These are phyloP conservation scores for Zaprionus davidi DNA, from an alignment of 1,140 invertebrate species.

Conservation along the genomic window DNA sequence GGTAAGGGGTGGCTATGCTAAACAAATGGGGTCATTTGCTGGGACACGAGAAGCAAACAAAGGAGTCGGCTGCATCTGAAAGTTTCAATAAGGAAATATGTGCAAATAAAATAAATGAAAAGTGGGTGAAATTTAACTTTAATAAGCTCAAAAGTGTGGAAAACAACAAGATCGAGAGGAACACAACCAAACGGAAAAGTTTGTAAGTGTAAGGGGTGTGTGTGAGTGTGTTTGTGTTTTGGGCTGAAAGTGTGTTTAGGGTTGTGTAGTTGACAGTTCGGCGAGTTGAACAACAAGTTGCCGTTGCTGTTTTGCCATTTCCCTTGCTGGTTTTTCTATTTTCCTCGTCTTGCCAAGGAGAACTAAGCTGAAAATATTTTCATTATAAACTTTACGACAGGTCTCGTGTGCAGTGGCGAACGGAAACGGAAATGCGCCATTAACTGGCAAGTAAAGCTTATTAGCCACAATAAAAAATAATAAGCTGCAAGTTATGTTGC, in stretches of 20 bases:
- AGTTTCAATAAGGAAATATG: conserved; percentile 75
- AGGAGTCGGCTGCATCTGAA: conserved; percentile 42
- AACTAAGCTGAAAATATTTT: conserved; percentile 77
- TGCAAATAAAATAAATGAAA: conserved; percentile 73
- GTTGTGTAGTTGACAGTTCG: conserved; percentile 52
- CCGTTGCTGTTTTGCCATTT: conserved; percentile 30
- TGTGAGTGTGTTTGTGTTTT: conserved; percentile 9
- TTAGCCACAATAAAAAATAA: conserved; percentile 81
- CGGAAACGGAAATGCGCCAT: conserved; percentile 78
- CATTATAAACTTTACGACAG: conserved; percentile 81
- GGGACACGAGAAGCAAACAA: conserved; percentile 25
- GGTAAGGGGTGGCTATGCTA: background rate
- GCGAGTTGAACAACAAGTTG: conserved; percentile 68
- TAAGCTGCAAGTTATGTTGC: conserved; percentile 81
- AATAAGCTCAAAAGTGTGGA: conserved; percentile 63
- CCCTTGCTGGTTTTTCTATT: conserved; percentile 10
- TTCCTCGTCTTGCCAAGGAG: conserved; percentile 5
- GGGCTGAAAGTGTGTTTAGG: conserved; percentile 37
- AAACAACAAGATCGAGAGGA: conserved; percentile 37
- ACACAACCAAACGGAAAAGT: conserved; percentile 12
- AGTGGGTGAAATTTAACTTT: conserved; percentile 67
- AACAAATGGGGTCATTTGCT: conserved; percentile 39
- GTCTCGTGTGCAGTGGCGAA: conserved; percentile 54
- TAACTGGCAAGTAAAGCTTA: conserved; percentile 80
- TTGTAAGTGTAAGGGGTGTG: background rate